Evolutionary conservation across 2,797 vertebrate genomes (phyloP).

Genomic region (Euthynnus affinis): DNA sequence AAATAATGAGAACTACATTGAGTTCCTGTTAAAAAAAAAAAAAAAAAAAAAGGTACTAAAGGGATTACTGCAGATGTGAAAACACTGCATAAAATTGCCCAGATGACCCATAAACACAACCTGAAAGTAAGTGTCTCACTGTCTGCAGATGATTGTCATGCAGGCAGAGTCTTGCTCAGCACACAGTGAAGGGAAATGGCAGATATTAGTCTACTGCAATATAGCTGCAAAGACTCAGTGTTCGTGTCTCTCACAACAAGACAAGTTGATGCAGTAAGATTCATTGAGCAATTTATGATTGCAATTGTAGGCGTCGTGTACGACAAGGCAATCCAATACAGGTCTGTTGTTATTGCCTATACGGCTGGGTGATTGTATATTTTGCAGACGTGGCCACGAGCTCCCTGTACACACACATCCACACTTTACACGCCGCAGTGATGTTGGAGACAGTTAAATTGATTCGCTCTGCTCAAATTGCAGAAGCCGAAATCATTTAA

Average conservation of each 20-base stretch:
- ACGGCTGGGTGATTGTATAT: slow-evolving; percentile 22
- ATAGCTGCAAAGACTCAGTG: slow-evolving; percentile 6
- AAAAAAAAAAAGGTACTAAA: neutral
- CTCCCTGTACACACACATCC: neutral
- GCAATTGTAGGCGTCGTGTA: slow-evolving; percentile 1
- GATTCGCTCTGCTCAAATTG: slow-evolving; percentile 11
- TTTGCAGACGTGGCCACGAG: slow-evolving; percentile 18
- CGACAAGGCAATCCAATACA: slow-evolving; percentile 24
- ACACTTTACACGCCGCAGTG: neutral
- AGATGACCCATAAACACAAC: slow-evolving; percentile 1
- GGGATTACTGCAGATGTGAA: neutral
- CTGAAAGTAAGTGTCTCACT: neutral
- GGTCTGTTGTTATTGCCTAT: slow-evolving; percentile 28
- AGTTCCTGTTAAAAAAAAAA: too few species aligned
- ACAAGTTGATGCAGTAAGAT: slow-evolving; percentile 44
- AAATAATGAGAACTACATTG: neutral
- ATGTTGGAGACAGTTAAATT: neutral
- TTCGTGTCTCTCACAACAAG: slow-evolving; percentile 20
- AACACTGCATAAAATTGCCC: neutral
- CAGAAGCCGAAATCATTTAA: neutral
- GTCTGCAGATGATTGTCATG: neutral
- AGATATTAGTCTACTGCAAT: slow-evolving; percentile 15
- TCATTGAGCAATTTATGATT: slow-evolving; percentile 52
- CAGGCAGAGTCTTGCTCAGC: neutral
- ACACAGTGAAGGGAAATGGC: slow-evolving; percentile 12